Evolutionary conservation across 2,797 vertebrate species (phyloP), one percentile per base, ranked within the genome.

Genomic region (Sciurus vulgaris): DNA sequence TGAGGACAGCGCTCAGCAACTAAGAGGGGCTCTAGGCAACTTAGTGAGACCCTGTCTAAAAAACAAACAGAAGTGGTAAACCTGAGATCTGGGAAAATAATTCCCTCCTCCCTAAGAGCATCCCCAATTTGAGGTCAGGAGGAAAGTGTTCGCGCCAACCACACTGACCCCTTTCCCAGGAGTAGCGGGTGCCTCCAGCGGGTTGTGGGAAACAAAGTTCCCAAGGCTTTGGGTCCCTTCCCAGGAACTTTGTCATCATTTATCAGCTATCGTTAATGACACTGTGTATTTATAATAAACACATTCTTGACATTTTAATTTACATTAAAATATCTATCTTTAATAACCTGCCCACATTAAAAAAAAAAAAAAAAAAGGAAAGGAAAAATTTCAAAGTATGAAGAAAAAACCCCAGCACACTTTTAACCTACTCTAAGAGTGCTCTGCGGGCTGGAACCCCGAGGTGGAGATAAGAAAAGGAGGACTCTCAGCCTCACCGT

Each of bases 81-180:
- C 51, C 59, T 12, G 10, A 33, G 82, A 41, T 41, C 70, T 61
- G 65, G 74, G 38, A 44, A 59, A 65, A 41, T 7, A 1, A 18
- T 3, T 54, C 28, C 65, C 22, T 76, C 44, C 0, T 30, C 24
- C 73, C 67, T 17, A 41, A 6, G 4, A 20, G 47, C 67, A 14
- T 2, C 22, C 17, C 89, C 47, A 10, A 10, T 5, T 18, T 2
- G 9, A 41, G 35, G 54, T 33, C 72, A 35, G 44, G 41, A 78
- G 77, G 79, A 30, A 30, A 1, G 33, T 3, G n/a, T 7, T 5
- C 26, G 1, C 2, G 2, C 13, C 0, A 9, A 56, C 15, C 4
- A 59, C 33, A 65, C 47, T 44, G 26, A 51, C 24, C 47, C 12
- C 35, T 11, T 26, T 17, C 8, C 17, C 49, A 59, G 20, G 18